Evolutionary conservation across 2,888 invertebrate species (phyloP).

Genomic region (Mycalesis mineus): DNA sequence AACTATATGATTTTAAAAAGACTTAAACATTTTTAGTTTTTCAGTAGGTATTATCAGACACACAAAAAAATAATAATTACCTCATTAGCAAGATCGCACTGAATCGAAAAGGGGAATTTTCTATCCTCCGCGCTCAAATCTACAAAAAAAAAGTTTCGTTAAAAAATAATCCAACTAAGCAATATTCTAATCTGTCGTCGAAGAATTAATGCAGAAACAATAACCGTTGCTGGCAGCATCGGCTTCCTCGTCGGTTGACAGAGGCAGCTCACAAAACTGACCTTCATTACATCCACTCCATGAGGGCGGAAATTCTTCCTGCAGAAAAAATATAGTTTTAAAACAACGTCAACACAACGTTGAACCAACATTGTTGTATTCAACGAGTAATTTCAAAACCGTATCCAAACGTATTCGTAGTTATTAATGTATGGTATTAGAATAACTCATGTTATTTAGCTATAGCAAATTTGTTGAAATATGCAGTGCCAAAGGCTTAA

Average conservation of each 20-base stretch:
- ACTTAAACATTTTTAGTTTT: too few relatives aligned
- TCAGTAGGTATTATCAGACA: too few relatives aligned
- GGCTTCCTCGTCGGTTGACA: constrained; percentile 47
- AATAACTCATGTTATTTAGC: too few relatives aligned
- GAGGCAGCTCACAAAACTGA: constrained; percentile 37
- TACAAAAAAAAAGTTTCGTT: constrained; percentile 35
- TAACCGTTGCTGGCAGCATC: constrained; percentile 37
- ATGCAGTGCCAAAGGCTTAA: too few relatives aligned
- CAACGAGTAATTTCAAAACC: too few relatives aligned
- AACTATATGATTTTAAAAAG: too few relatives aligned
- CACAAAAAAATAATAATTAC: constrained; percentile 36
- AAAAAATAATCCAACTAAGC: background rate
- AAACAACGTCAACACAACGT: too few relatives aligned
- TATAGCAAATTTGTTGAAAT: too few relatives aligned
- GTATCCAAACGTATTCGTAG: too few relatives aligned
- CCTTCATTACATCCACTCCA: constrained; percentile 44
- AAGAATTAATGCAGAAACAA: background rate
- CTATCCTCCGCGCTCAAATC: constrained; percentile 39
- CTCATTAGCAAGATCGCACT: constrained; percentile 42
- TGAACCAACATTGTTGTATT: too few relatives aligned
- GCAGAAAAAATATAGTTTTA: background rate
- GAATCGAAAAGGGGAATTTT: constrained; percentile 39
- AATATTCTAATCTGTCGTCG: too few relatives aligned
- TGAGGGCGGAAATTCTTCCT: constrained; percentile 39
- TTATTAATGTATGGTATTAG: too few relatives aligned